Evolutionary conservation across 2,113 vertebrate genomes (phyloP).

Genomic region (Chaetorhynchus papuensis): DNA sequence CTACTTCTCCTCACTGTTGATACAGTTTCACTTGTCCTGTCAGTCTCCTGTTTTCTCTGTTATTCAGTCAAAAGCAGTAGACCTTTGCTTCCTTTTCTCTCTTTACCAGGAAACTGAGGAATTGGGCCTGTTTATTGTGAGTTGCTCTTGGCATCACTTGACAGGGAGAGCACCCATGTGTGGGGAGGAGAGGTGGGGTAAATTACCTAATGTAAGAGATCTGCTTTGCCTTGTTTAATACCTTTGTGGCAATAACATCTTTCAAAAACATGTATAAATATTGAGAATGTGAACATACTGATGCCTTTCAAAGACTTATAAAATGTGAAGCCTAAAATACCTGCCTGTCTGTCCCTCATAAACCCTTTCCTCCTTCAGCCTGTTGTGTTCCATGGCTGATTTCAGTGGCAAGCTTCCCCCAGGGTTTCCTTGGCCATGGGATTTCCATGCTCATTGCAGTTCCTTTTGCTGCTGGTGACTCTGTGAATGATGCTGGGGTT

Average conservation of each 20-base stretch:
- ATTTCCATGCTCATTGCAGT: neutral
- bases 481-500: neutral
- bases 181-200: neutral
- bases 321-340: neutral
- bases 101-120: neutral
- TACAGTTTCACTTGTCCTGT: neutral
- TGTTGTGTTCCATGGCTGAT: neutral
- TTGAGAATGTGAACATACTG: neutral
- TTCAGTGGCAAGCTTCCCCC: neutral
- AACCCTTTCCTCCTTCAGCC: neutral
- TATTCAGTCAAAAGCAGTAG: neutral
- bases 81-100: neutral
- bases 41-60: neutral
- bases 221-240: neutral
- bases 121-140: neutral
- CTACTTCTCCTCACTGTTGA: neutral
- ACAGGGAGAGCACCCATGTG: neutral
- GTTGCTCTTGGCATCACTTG: neutral
- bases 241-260: neutral
- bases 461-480: neutral
- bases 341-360: neutral
- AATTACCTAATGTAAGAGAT: neutral
- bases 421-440: neutral
- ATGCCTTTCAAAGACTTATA: neutral
- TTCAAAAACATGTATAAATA: neutral